Evolutionary conservation across 2,113 vertebrate genomes (phyloP), one percentile per base, ranked within the genome.

Genomic region (Fulmarus glacialis): DNA sequence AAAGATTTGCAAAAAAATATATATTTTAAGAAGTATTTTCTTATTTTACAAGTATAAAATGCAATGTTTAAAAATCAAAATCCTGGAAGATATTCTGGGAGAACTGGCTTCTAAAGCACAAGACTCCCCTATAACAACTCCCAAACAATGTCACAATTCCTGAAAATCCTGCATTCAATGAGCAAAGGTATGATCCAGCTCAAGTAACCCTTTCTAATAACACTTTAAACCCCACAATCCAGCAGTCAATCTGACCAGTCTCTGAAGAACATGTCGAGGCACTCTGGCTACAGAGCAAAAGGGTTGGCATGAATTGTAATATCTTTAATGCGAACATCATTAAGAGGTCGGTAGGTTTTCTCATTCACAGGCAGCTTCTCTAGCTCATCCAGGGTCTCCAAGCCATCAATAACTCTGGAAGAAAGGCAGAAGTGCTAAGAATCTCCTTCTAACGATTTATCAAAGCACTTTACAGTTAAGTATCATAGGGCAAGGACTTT

Each of bases 321-420:
- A 47, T 99, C 99, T 97, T 99, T 99, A 95, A 99, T 99, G 62
- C 89, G 99, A 38, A 99, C 99, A 63, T 99, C 99, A 48, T 98
- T 99, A 72, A 99, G 97, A 30, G 99, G 99, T 42, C 99, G 98
- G 80, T 99, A 99, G 1, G 99, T 99, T 98, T 99, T 99, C 91
- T 99, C 99, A 93, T 99, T 99, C 55, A 99, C 99, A 0, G 99
- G 99, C 74, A 99, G 98, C 97, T 99, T 99, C 98, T 99, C 99
- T 97, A 99, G 93, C 87, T 99, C 99, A 97, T 99, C 99, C 97
- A 99, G 97, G 8, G 99, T 99, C 95, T 99, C 99, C 95, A 99
- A 97, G 78, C 99, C 99, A 95, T 99, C 99, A 71, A 99, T 99
- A 53, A 99, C 99, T 94, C 99, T 99, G 90, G 53, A 95, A 93